Base-by-base conservation (phyloP, 2,888 invertebrate species). In the Agapostemon virescens region DNA sequence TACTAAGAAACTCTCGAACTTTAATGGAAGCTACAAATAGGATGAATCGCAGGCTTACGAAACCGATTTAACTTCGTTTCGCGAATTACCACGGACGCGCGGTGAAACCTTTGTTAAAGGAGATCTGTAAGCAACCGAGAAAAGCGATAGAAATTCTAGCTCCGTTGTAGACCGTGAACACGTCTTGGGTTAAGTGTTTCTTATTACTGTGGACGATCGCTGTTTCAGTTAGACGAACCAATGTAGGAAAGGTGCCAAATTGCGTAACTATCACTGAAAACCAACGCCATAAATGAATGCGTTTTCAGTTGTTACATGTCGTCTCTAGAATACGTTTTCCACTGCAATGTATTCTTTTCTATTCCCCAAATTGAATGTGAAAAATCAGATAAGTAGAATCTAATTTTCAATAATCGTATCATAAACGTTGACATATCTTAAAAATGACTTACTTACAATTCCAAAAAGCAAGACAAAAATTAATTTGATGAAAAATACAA, bases 111-210 rank as follows among this genome's bases (percentile, higher is more conserved):
- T 45, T 52, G 68, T 64, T 33, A 38, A 4, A 33, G 26, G 15
- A 55, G 58, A 42, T 61, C 58, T 66, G 55, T 67, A 64, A 52
- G 66, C 76, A 52, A 33, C 58, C 30, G 0, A 13, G 23, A 45
- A 72, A 77, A 61, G 69, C 75, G 79, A 74, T 81, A 74, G 79
- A 76, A 77, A 74, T 82, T 20, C 77, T 63, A 64, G 69, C 49
- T 49, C 67, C 81, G 83, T 85, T 87, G 81, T 81, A 82, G 74
- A 87, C 82, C 71, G 81, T 79, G 64, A 83, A 79, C 87, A 86
- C 86, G 86, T 84, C 7, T 84, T 63, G 42, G 58, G 64, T 69
- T 84, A 84, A 85, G 79, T 82, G 82, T 78, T 82, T 78, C 77
- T 87, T 85, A 81, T 81, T 71, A 70, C 71, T 58, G 40, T 42